These are phyloP conservation scores for Panopea generosa DNA, from an alignment of 2,888 invertebrate species.

Conservation along the genomic window DNA sequence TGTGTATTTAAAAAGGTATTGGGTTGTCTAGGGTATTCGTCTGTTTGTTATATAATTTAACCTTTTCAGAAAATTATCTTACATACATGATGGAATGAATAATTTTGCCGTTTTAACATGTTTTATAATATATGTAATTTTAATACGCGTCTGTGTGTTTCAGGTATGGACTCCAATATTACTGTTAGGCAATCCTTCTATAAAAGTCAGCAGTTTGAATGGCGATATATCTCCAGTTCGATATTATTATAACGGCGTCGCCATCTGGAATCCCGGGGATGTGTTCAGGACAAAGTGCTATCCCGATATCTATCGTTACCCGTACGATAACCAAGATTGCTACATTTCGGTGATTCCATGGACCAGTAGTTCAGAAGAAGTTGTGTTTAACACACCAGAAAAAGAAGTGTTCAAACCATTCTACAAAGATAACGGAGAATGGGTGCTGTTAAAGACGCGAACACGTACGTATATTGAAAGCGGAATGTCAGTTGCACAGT, in stretches of 20 bases:
- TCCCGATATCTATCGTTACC: slow-evolving; percentile 42
- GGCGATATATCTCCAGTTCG: slow-evolving; percentile 21
- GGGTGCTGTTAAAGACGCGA: slow-evolving; percentile 20
- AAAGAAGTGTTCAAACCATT: slow-evolving; percentile 10
- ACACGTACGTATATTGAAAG: slow-evolving; percentile 1
- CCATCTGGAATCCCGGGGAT: slow-evolving; percentile 43
- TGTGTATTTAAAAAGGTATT: too few species aligned
- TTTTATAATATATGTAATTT: too few species aligned
- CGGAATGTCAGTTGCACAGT: background rate
- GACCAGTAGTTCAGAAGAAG: slow-evolving; percentile 19
- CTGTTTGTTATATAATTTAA: too few species aligned
- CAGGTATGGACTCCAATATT: slow-evolving; percentile 47
- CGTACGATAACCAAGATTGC: slow-evolving; percentile 50
- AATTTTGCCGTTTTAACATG: too few species aligned
- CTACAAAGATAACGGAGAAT: slow-evolving; percentile 46
- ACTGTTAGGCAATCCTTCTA: slow-evolving; percentile 38
- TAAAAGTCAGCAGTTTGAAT: slow-evolving; percentile 31
- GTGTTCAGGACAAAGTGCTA: slow-evolving; percentile 41
- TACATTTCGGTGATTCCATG: slow-evolving; percentile 26
- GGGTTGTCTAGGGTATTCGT: too few species aligned
- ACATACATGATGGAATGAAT: too few species aligned
- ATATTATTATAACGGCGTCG: slow-evolving; percentile 33
- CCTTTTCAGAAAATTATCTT: too few species aligned
- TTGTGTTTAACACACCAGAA: slow-evolving; percentile 14
- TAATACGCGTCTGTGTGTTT: too few species aligned